These are phyloP conservation scores for Candoia aspera DNA, from an alignment of 2,113 vertebrate genomes.

Conservation along the genomic window DNA sequence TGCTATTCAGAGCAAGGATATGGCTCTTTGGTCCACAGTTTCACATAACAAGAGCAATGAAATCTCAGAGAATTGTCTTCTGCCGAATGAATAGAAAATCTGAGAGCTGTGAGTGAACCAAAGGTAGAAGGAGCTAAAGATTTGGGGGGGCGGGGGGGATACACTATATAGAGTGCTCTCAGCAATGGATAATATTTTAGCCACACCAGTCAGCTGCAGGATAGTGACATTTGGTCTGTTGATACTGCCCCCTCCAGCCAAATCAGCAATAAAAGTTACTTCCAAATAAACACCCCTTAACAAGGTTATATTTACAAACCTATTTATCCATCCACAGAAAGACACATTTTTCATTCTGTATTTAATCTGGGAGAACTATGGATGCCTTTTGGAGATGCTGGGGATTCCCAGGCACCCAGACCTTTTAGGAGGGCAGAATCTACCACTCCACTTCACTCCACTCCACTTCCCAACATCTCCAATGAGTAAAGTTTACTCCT, in stretches of 20 bases:
- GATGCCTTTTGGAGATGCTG: neutral
- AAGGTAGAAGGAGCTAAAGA: neutral
- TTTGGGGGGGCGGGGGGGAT: neutral
- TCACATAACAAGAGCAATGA: neutral
- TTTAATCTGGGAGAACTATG: neutral
- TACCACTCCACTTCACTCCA: neutral
- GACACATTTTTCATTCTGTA: neutral
- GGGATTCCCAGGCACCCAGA: neutral
- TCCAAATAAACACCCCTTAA: conserved; percentile 16
- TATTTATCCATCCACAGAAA: neutral
- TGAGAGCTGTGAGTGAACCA: neutral
- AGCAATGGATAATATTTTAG: conserved; percentile 11
- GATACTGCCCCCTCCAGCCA: neutral
- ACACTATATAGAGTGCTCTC: neutral
- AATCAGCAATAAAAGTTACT: conserved; percentile 17
- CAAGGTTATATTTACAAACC: neutral
- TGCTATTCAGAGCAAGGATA: neutral
- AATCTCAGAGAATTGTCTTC: neutral
- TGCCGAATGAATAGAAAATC: neutral
- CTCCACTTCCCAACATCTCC: neutral
- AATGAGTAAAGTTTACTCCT: conserved; percentile 11
- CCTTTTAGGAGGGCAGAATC: neutral
- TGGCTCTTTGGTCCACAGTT: neutral
- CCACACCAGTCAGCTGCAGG: conserved; percentile 26
- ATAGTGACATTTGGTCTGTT: conserved; percentile 45